phyloP scores from a whole-genome alignment of 2,113 vertebrate genomes.

The Myiagra hebetior region DNA sequence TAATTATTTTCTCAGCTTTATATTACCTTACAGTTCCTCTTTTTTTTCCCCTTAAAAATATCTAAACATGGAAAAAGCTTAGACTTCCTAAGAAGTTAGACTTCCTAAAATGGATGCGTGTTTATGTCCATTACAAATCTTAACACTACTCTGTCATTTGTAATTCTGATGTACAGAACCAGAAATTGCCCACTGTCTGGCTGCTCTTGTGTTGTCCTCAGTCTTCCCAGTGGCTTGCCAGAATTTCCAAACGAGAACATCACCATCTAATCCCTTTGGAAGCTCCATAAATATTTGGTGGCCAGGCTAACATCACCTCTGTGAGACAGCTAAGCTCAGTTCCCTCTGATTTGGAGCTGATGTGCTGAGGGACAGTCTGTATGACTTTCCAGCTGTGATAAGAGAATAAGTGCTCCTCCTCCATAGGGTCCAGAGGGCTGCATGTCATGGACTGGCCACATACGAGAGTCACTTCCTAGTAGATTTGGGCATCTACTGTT shows the following conservation, averaged over 20 bases:
- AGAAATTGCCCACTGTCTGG: not conserved
- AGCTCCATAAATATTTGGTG: not conserved
- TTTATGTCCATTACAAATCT: not conserved
- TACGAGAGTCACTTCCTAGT: not conserved
- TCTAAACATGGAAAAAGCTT: not conserved
- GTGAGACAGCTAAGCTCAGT: not conserved
- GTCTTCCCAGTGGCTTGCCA: fast-evolving
- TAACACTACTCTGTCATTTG: not conserved
- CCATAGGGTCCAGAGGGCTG: fast-evolving
- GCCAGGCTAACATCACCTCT: not conserved
- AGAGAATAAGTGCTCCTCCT: not conserved
- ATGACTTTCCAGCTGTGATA: not conserved
- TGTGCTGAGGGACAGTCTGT: not conserved
- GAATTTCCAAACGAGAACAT: not conserved
- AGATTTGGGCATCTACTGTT: not conserved
- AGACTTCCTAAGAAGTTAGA: not conserved
- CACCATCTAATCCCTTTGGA: not conserved
- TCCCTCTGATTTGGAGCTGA: not conserved
- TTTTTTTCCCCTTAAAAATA: not conserved
- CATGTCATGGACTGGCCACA: not conserved
- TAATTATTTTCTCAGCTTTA: not conserved
- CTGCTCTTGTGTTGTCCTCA: not conserved
- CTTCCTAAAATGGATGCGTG: not conserved
- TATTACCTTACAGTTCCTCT: not conserved
- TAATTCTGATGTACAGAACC: not conserved